A percentile compares a stretch with the other conserved stretches of the same genome.
Evolutionary conservation across 2,113 vertebrate genomes (phyloP).

Genomic region (Trogon melanurus): DNA sequence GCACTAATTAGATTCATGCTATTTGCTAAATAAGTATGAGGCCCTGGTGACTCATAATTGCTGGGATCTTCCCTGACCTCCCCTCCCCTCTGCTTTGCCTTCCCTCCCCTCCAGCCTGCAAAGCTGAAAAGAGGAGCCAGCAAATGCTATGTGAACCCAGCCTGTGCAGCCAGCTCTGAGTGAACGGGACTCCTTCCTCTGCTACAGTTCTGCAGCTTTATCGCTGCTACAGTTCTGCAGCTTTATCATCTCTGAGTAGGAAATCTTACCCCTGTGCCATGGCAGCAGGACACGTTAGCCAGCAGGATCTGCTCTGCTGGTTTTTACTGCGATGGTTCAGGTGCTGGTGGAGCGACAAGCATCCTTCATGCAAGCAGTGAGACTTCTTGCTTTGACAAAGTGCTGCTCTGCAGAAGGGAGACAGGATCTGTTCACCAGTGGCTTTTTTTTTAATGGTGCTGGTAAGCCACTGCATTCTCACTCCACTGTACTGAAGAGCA

Average conservation of each 20-base stretch:
- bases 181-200: background rate
- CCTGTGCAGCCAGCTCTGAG: background rate
- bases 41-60: background rate
- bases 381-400: background rate
- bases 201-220: background rate
- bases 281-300: background rate
- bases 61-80: background rate
- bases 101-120: background rate
- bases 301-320: background rate
- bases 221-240: background rate
- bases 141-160: background rate
- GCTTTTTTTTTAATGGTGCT: background rate
- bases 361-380: rapidly evolving
- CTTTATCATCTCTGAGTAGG: background rate
- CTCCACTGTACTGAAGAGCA: background rate
- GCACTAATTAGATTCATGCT: background rate
- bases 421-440: background rate
- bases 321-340: background rate
- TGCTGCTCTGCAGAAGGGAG: background rate
- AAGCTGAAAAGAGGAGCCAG: background rate
- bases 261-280: background rate
- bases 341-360: background rate
- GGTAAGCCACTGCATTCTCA: background rate
- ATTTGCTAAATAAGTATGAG: conserved; percentile 40
- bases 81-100: background rate